Conservation (phyloP, 35 echinoderm and acorn worm genomes). For the Apostichopus parvimensis region DNA sequence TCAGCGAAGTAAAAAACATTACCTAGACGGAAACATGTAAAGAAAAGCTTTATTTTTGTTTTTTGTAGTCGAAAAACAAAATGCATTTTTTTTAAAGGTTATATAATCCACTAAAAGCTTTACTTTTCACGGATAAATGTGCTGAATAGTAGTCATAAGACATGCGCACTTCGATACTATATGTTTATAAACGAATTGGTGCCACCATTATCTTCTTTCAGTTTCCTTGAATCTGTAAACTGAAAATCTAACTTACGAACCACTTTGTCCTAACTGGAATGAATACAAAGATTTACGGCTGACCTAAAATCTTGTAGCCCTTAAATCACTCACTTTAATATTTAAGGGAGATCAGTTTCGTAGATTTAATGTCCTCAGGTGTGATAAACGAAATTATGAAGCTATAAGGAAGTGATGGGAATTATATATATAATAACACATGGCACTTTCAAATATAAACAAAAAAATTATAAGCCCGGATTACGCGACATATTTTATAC, state of each 20-base stretch:
- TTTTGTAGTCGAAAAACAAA: too few relatives aligned
- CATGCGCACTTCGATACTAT: too few relatives aligned
- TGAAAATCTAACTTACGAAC: background rate
- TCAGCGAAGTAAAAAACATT: too few relatives aligned
- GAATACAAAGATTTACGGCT: background rate
- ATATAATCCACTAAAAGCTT: too few relatives aligned
- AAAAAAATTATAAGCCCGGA: background rate
- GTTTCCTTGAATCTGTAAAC: too few relatives aligned
- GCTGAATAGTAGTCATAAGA: too few relatives aligned
- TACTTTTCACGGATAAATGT: too few relatives aligned
- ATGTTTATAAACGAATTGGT: too few relatives aligned
- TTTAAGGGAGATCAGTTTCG: background rate
- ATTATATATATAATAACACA: background rate
- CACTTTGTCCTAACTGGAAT: background rate
- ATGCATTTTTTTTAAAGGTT: too few relatives aligned
- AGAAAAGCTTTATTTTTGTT: too few relatives aligned
- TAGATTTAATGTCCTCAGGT: background rate
- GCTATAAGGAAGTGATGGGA: background rate
- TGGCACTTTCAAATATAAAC: background rate
- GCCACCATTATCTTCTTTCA: too few relatives aligned
- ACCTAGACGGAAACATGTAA: too few relatives aligned
- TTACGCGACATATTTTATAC: background rate
- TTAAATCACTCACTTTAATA: background rate
- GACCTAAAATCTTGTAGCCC: background rate
- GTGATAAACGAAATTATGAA: background rate